Evolutionary conservation across 1,140 invertebrate species (phyloP), one percentile per base, ranked within the genome.

Genomic region (Bradynema listronoti): DNA sequence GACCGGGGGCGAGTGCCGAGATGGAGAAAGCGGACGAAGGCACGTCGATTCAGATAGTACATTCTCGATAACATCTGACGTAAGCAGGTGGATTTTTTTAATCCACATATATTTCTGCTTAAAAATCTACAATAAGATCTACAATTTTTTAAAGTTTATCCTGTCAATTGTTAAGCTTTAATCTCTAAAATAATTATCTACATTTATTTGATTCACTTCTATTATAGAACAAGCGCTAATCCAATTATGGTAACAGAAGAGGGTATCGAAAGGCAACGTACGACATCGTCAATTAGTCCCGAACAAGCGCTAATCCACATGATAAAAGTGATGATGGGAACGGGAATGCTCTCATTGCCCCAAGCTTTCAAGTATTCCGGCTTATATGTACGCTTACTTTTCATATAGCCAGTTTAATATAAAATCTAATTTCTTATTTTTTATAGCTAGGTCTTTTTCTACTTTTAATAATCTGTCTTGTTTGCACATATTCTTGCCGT

Each of bases 291-390:
- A 19, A 65, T 67, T 25, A 64, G 55, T 16, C 53, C 71, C 1
- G 68, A 75, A 41, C 61, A 74, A 47, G 72, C 72, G 4, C 65
- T 78, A 41, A 77, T 75, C 30, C 71, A 73, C 41, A 62, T 75
- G 72, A 56, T 78, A 4, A 73, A 77, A 45, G 73, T 61, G 1
- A 77, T 77, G 74, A 36, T 77, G n/a, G 74, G 76, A 42, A 78
- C 74, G 7, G 74, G 74, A 9, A 47, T 77, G 1, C 67, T 77
- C 0, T 68, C 69, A 1, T 63, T 77, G 19, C 74, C 74, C 14
- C 52, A 75, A 5, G 74, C 74, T 19, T 76, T 76, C 36, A 78
- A 72, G 43, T 61, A 77, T 57, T 69, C 74, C 16, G 74, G 74
- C 25, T 55, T 77, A 16, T 76, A 65, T 56, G 73, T 75, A 33